Evolutionary conservation across 1,140 invertebrate species (phyloP).

Genomic region (Ectropis grisescens): DNA sequence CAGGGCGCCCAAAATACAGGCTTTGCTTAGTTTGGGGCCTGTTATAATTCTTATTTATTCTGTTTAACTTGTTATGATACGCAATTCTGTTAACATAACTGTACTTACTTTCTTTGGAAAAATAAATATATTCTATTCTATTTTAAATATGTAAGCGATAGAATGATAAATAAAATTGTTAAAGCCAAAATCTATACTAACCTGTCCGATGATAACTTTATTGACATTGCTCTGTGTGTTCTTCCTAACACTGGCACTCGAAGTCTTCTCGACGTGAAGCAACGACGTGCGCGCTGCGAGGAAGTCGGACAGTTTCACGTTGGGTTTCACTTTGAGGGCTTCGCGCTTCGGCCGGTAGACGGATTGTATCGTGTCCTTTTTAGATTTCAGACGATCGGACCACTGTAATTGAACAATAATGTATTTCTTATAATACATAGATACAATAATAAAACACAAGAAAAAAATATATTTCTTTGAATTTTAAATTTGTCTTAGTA

Average conservation of each 20-base stretch:
- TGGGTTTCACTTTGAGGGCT: conserved; percentile 73
- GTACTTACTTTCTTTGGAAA: too few species aligned
- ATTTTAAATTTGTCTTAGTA: too few species aligned
- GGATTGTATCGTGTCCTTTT: conserved; percentile 80
- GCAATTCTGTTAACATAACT: too few species aligned
- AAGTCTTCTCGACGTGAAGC: conserved; percentile 90
- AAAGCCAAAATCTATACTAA: too few species aligned
- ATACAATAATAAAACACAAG: conserved; percentile 1
- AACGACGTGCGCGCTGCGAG: conserved; percentile 87
- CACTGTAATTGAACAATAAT: conserved; percentile 73
- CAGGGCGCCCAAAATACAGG: too few species aligned
- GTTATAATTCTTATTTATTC: too few species aligned
- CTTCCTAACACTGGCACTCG: conserved; percentile 64
- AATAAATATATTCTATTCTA: too few species aligned
- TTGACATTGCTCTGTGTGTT: conserved; percentile 80
- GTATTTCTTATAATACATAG: background rate
- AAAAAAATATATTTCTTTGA: too few species aligned
- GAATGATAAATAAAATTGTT: too few species aligned
- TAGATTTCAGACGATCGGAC: conserved; percentile 84
- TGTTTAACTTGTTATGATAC: too few species aligned
- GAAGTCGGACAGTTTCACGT: conserved; percentile 79
- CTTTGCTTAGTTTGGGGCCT: too few species aligned
- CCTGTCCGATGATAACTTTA: conserved; percentile 87
- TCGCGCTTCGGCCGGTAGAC: conserved; percentile 79
- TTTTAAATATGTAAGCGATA: too few species aligned